Percentiles rank a stretch among this genome's conserved stretches.
Conservation (phyloP, 2,113 vertebrate species). For the Prunella fulvescens region DNA sequence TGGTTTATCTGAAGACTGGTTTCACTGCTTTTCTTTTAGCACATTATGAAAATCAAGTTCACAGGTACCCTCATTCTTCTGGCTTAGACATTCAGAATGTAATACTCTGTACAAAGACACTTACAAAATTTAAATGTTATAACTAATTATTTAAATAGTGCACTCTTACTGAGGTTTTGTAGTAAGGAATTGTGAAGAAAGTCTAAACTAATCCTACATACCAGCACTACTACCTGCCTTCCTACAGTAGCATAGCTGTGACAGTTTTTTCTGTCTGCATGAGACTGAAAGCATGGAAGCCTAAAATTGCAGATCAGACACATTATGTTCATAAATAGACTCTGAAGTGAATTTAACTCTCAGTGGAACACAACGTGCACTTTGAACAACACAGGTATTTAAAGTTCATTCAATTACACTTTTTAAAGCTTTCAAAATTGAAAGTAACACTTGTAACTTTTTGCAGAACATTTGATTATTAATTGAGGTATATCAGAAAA, state of each 20-base stretch:
- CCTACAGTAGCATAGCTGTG: neutral
- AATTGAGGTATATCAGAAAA: neutral
- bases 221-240: neutral
- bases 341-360: neutral
- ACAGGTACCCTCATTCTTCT: neutral
- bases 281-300: neutral
- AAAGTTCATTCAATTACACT: neutral
- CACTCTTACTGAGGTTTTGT: neutral
- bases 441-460: neutral
- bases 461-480: neutral
- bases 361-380: neutral
- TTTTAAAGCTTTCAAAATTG: neutral
- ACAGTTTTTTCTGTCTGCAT: neutral
- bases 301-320: conserved; percentile 17
- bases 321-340: neutral
- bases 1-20: neutral
- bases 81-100: neutral
- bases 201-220: neutral
- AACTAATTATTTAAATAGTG: neutral
- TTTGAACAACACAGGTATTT: neutral
- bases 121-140: neutral
- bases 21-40: neutral
- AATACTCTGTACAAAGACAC: neutral
- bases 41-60: neutral
- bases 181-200: neutral